Percentiles rank a stretch among this genome's conserved stretches.
Conservation (phyloP, 64 coral and sea anemone genomes). For the Astreopora myriophthalma region DNA sequence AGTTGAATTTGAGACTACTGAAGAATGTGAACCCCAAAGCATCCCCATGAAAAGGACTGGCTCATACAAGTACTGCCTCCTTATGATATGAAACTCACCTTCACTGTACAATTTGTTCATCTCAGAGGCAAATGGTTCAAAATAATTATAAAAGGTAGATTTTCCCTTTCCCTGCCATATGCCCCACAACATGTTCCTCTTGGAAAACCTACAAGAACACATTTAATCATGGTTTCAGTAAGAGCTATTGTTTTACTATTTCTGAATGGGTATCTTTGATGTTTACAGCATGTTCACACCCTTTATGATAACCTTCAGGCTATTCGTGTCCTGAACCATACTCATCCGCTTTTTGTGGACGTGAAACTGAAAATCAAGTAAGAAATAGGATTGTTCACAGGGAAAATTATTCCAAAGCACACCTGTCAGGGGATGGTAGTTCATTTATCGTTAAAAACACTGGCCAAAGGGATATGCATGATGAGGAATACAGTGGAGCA, state of each 20-base stretch:
- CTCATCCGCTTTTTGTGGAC: neutral
- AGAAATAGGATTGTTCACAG: too few species aligned
- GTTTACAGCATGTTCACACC: too few species aligned
- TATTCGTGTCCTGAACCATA: too few species aligned
- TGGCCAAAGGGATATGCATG: constrained; percentile 50
- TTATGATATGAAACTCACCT: too few species aligned
- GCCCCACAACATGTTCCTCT: constrained; percentile 50
- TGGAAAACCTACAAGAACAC: constrained; percentile 17
- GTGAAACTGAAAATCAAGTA: neutral
- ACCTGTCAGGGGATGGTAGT: constrained; percentile 19
- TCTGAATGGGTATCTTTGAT: too few species aligned
- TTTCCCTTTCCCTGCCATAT: constrained; percentile 55
- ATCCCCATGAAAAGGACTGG: too few species aligned
- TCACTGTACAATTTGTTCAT: constrained; percentile 12
- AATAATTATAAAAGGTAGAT: neutral
- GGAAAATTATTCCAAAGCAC: neutral
- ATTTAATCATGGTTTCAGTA: neutral
- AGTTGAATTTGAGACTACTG: too few species aligned
- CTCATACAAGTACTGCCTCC: too few species aligned
- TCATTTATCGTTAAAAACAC: constrained; percentile 65
- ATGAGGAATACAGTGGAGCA: constrained; percentile 48
- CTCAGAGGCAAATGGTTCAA: constrained; percentile 33
- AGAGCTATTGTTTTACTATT: neutral
- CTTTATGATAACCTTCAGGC: too few species aligned
- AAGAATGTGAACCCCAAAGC: too few species aligned